These are phyloP conservation scores for Spea hammondii DNA, from an alignment of 2,797 vertebrate genomes.

Conservation along the genomic window DNA sequence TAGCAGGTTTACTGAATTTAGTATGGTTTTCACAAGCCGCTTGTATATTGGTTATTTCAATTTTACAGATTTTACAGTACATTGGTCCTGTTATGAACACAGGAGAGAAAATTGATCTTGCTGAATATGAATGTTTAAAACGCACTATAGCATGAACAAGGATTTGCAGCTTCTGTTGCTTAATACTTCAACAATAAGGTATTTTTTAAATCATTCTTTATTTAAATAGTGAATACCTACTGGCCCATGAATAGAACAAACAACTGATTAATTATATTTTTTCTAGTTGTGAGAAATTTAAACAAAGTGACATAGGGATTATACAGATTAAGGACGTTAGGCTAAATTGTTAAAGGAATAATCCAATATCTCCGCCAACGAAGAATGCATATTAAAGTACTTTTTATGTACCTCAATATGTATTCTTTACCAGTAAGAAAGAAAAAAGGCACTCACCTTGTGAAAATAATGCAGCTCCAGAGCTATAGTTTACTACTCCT, in stretches of 20 bases:
- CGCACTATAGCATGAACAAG: background rate
- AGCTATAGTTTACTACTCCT: no score
- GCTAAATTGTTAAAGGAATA: no score
- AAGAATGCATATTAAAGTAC: no score
- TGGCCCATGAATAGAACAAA: conserved; percentile 20
- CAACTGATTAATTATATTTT: conserved; percentile 4
- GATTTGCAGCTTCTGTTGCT: background rate
- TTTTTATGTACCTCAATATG: no score
- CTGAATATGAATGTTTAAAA: conserved; percentile 35
- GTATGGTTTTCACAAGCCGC: conserved; percentile 23
- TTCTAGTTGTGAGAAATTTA: no score
- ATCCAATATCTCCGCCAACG: no score
- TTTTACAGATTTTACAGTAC: conserved; percentile 37
- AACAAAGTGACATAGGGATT: no score
- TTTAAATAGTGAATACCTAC: conserved; percentile 26
- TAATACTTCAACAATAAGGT: conserved; percentile 23
- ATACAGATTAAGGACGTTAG: no score
- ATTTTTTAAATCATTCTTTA: background rate
- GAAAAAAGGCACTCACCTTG: no score
- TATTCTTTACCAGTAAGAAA: no score
- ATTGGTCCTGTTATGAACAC: conserved; percentile 30
- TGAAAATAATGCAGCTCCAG: no score
- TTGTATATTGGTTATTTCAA: conserved; percentile 30
- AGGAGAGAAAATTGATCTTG: conserved; percentile 33
- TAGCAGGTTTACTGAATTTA: conserved; percentile 27